Evolutionary conservation across 2,888 invertebrate genomes (phyloP), one percentile per base, ranked within the genome.

Genomic region (Idaea dimidiata): DNA sequence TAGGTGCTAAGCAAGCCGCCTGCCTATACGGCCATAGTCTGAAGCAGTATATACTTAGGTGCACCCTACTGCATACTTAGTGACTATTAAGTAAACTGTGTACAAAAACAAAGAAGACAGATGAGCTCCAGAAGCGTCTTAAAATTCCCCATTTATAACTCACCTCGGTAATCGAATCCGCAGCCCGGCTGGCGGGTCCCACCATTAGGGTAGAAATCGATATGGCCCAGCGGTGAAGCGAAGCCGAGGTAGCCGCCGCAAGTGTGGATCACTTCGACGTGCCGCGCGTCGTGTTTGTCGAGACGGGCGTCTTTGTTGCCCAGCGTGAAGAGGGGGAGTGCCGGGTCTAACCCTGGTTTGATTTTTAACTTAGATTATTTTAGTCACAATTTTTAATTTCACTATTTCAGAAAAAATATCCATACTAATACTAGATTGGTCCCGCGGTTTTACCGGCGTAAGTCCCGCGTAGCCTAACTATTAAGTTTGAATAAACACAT

Each of bases 121-220:
- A 54, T 59, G 24, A 10, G 16, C 59, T 54, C 59, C 54, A 31
- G 16, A 59, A 54, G 17, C 59, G 31, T 54, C 54, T 18, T 16
- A 18, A 54, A 55, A 55, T 55, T 17, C 16, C 54, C 43, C 56
- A 57, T 61, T 58, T 57, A 57, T 54, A 55, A 63, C 72, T 66
- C 59, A 93, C 93, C 93, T 82, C 93, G 86, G 67, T 92, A 93
- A 76, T 94, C 94, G 31, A 88, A 81, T 4, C 87, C 84, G 72
- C 94, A 94, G 3, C 94, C 94, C 0, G 94, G 94, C 73, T 94
- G 94, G 17, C 89, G 75, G 6, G 88, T 88, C 0, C 94, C 94
- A 0, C 94, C 94, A 69, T 94, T 94, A 0, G 94, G 94, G 70
- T 94, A 94, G 76, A 94, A 94, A 83, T 94, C 94, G n/a, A 94